A percentile compares a stretch with the other conserved stretches of the same genome.
These are phyloP conservation scores for Urosaurus nigricauda DNA, from an alignment of 2,797 vertebrate genomes.

Conservation along the genomic window DNA sequence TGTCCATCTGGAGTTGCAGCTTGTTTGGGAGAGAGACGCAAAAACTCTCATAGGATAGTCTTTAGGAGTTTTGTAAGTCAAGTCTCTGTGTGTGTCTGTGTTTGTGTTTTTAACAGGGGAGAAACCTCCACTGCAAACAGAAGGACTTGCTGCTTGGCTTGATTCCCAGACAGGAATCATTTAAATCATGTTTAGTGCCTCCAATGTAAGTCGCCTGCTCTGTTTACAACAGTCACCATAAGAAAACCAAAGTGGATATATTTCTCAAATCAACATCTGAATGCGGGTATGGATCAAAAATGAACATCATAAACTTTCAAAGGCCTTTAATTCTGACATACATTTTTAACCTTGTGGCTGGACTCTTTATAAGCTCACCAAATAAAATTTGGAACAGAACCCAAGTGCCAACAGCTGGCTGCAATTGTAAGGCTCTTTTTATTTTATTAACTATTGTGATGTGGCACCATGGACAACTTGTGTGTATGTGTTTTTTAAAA, in stretches of 20 bases:
- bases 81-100: background rate
- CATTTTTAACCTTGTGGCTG: slow-evolving; percentile 62
- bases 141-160: slow-evolving; percentile 76
- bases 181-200: slow-evolving; percentile 79
- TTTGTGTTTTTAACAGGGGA: slow-evolving; percentile 40
- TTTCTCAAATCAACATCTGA: slow-evolving; percentile 74
- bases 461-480: background rate
- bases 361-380: slow-evolving; percentile 35
- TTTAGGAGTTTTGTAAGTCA: slow-evolving; percentile 66
- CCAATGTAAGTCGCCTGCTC: slow-evolving; percentile 68
- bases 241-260: slow-evolving; percentile 72
- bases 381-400: background rate
- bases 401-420: slow-evolving; percentile 26
- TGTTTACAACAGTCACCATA: slow-evolving; percentile 73
- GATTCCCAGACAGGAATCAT: slow-evolving; percentile 70
- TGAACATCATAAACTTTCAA: slow-evolving; percentile 49
- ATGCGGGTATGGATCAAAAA: slow-evolving; percentile 70
- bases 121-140: slow-evolving; percentile 71
- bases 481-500: no score
- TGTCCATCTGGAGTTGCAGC: slow-evolving; percentile 74
- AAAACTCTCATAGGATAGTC: slow-evolving; percentile 59
- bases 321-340: slow-evolving; percentile 57
- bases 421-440: slow-evolving; percentile 13
- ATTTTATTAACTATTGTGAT: background rate
- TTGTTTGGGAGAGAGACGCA: slow-evolving; percentile 58